Evolutionary conservation across 1,140 invertebrate genomes (phyloP).

Genomic region (Saccostrea cuccullata): DNA sequence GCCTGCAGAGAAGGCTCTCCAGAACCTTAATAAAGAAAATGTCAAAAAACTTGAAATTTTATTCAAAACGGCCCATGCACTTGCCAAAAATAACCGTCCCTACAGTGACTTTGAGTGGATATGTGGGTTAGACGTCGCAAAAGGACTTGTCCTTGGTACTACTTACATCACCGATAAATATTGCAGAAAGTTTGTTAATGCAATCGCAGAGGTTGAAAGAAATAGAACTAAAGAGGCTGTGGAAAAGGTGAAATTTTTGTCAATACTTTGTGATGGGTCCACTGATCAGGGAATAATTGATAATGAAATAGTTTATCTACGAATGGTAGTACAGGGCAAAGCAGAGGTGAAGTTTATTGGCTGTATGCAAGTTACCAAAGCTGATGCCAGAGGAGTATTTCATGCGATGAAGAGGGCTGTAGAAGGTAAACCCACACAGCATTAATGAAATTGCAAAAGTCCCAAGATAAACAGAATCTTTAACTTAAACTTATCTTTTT

Average conservation of each 20-base stretch:
- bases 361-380: background rate
- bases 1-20: conserved; percentile 13
- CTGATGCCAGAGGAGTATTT: no score
- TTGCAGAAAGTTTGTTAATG: background rate
- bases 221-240: background rate
- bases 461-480: no score
- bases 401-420: no score
- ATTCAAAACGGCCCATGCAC: background rate
- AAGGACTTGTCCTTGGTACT: background rate
- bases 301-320: conserved; percentile 14
- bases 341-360: background rate
- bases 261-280: conserved; percentile 16
- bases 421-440: no score
- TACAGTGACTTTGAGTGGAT: conserved; percentile 5
- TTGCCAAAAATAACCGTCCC: background rate
- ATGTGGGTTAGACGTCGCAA: background rate
- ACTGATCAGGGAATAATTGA: background rate
- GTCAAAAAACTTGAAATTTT: conserved; percentile 2
- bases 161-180: conserved; percentile 13
- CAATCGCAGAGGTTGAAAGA: background rate
- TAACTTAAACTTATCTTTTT: no score
- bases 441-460: no score
- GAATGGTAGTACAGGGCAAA: background rate
- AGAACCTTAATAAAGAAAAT: background rate
- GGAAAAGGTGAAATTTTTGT: background rate